These are phyloP conservation scores for Argyresthia goedartella DNA, from an alignment of 2,888 invertebrate species.

Conservation along the genomic window DNA sequence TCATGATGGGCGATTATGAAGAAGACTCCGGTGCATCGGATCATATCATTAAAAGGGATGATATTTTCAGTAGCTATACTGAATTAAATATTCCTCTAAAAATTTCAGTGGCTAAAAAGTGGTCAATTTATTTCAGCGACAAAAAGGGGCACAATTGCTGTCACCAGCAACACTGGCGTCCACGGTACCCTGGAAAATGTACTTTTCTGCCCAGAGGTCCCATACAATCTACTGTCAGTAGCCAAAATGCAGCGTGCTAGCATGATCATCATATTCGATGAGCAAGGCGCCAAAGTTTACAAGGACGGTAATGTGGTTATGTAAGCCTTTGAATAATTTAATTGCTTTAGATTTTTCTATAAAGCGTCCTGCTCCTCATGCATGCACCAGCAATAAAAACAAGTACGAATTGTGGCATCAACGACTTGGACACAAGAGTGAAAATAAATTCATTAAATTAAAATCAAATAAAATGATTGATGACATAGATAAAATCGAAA, in stretches of 20 bases:
- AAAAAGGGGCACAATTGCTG: conserved; percentile 21
- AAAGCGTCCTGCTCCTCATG: conserved; percentile 10
- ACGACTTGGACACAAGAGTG: conserved; percentile 21
- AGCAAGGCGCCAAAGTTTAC: conserved; percentile 16
- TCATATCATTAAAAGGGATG: conserved; percentile 16
- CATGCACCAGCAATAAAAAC: conserved; percentile 9
- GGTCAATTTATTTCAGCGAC: conserved; percentile 21
- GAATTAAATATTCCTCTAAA: conserved; percentile 16
- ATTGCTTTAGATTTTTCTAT: conserved; percentile 8
- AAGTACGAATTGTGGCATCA: conserved; percentile 22
- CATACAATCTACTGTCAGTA: conserved; percentile 25
- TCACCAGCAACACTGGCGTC: conserved; percentile 18
- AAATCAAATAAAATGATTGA: conserved; percentile 13
- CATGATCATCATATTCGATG: conserved; percentile 19
- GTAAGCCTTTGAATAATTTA: conserved; percentile 11
- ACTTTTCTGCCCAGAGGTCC: conserved; percentile 23
- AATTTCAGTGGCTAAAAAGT: conserved; percentile 25
- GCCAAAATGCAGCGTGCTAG: conserved; percentile 19
- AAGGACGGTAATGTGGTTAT: conserved; percentile 10
- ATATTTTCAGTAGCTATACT: conserved; percentile 11
- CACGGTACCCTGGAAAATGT: conserved; percentile 13
- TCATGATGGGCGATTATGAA: conserved; percentile 12
- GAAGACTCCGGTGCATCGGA: conserved; percentile 8
- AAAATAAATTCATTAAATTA: conserved; percentile 16
- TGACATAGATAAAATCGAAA: conserved; percentile 9